phyloP scores from a whole-genome alignment of 53 echinoderm and acorn worm species.

The Paracentrotus lividus region DNA sequence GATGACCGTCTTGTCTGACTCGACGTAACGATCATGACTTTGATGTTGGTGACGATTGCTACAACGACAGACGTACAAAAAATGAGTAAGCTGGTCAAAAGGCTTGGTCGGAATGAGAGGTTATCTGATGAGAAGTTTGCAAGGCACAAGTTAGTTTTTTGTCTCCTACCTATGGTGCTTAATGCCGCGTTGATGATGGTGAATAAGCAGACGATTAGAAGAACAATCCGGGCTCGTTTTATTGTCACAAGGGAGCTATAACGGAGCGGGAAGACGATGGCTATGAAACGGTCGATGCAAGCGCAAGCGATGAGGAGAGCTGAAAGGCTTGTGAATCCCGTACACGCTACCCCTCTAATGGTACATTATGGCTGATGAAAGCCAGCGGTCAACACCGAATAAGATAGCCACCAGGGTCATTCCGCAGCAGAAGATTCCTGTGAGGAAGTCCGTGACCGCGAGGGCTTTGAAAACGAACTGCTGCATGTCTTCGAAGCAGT shows the following conservation, averaged over 20 bases:
- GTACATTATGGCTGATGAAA: neutral
- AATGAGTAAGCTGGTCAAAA: conserved; percentile 21
- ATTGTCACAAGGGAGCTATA: conserved; percentile 15
- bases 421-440: conserved; percentile 48
- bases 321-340: conserved; percentile 25
- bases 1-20: neutral
- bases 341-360: conserved; percentile 27
- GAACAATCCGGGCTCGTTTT: conserved; percentile 8
- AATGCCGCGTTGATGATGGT: conserved; percentile 17
- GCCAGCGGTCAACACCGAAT: neutral
- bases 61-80: neutral
- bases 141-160: conserved; percentile 40
- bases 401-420: conserved; percentile 2
- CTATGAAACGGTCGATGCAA: conserved; percentile 51
- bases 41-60: conserved; percentile 38
- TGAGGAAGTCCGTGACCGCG: conserved; percentile 41
- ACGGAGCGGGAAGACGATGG: conserved; percentile 27
- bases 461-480: conserved; percentile 38
- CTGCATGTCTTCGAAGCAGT: conserved; percentile 56
- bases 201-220: conserved; percentile 24
- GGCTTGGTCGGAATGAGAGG: conserved; percentile 56
- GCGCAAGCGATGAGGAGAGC: conserved; percentile 53
- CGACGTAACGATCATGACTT: conserved; percentile 34
- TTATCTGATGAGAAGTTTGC: conserved; percentile 51
- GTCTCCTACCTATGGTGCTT: conserved; percentile 31